Evolutionary conservation across 2,888 invertebrate species (phyloP), one percentile per base, ranked within the genome.

Genomic region (Coenonympha glycerion): DNA sequence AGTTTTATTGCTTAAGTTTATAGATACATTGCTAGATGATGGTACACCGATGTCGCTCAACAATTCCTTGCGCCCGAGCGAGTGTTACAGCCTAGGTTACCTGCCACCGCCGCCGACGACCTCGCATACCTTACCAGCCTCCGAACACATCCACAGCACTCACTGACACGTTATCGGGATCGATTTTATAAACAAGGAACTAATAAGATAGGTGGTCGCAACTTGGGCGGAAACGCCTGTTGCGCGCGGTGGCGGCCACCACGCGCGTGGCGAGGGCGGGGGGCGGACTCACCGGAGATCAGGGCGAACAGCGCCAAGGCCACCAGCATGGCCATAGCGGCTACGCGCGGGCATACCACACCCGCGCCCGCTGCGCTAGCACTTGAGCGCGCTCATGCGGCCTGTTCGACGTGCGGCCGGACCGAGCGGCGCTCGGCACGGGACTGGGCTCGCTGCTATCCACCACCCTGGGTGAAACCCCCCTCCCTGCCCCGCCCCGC

Each of bases 301-400:
- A 85, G 72, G 72, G 80, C 78, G 70, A 85, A 73, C 69, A 86
- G 79, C 76, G 80, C 81, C 76, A 82, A 66, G 78, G 81, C 83
- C 80, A 70, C 78, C 76, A 84, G 67, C 69, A 85, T 62, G 66
- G 76, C 81, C 85, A 84, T 85, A 72, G 73, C 82, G 73, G 79
- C 75, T 75, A 73, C 77, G 85, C 85, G 85, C 85, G 85, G 85
- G 83, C 85, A 84, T 83, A 83, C 80, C 84, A 82, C 85, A 82
- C 83, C 82, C 84, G 85, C 84, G 84, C 84, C 75, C 80, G 79
- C 79, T 76, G 81, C 83, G 83, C 84, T 84, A 85, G 80, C 83
- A 84, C 80, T 74, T 74, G 71, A 79, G 71, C 82, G 81, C 81
- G 78, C 79, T 81, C 80, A 82, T 84, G 77, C 84, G 79, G 76